These are phyloP conservation scores for Azorinus chamasolen DNA, from an alignment of 2,888 invertebrate species.

Conservation along the genomic window DNA sequence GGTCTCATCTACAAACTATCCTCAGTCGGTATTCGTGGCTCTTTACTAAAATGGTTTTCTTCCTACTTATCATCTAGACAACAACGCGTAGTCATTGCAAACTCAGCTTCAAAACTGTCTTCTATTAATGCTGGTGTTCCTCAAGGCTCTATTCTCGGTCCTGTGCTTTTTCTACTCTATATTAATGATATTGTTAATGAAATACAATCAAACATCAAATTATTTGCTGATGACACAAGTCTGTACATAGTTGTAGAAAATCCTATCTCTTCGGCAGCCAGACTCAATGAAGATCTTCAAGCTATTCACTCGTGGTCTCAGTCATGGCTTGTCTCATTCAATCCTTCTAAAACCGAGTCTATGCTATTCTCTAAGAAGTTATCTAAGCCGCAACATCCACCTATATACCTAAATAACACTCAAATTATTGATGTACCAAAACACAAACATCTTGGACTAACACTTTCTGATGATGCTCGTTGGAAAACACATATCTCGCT, in stretches of 20 bases:
- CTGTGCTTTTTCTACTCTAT: slow-evolving; percentile 28
- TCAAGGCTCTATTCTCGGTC: slow-evolving; percentile 36
- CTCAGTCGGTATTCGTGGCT: too few species aligned
- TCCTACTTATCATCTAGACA: slow-evolving; percentile 28
- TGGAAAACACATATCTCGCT: too few species aligned
- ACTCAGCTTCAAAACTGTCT: neutral
- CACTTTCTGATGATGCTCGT: too few species aligned
- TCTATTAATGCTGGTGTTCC: slow-evolving; percentile 14
- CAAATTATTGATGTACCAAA: too few species aligned
- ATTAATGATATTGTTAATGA: slow-evolving; percentile 41
- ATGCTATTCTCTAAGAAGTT: slow-evolving; percentile 11
- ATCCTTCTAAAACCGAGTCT: slow-evolving; percentile 25
- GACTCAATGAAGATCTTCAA: slow-evolving; percentile 28
- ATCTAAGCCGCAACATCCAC: too few species aligned
- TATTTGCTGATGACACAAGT: slow-evolving; percentile 46
- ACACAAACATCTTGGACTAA: too few species aligned
- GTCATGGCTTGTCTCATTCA: too few species aligned
- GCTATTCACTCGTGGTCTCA: too few species aligned
- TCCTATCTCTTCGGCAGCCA: slow-evolving; percentile 4
- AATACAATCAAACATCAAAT: slow-evolving; percentile 14
- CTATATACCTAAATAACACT: too few species aligned
- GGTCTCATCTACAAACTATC: too few species aligned
- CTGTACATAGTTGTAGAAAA: slow-evolving; percentile 17
- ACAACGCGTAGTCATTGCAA: slow-evolving; percentile 21
- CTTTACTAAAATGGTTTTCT: slow-evolving; percentile 27